A percentile compares a stretch with the other conserved stretches of the same genome.
Conservation (phyloP, 2,888 invertebrate species). For the Eilema griseolum region DNA sequence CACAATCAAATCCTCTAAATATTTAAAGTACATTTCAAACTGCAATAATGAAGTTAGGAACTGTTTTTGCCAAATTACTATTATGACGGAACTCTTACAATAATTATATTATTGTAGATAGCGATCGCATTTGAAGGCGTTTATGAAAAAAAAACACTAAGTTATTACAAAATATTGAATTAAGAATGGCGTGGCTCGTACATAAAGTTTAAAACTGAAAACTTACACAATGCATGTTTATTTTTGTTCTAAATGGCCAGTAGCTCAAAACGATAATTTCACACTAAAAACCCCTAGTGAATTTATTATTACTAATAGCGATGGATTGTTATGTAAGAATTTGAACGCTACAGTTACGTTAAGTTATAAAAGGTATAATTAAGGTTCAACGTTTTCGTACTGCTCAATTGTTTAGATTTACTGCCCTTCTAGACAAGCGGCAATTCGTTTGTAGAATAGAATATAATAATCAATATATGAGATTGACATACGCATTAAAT, state of each 20-base stretch:
- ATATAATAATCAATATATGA: too few relatives aligned
- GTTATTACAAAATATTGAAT: neutral
- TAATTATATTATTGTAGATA: neutral
- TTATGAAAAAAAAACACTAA: neutral
- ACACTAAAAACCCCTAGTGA: conserved; percentile 1
- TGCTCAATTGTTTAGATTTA: neutral
- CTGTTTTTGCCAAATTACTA: neutral
- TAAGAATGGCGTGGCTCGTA: neutral
- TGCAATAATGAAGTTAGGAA: neutral
- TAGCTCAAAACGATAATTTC: conserved; percentile 4
- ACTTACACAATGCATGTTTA: conserved; percentile 4
- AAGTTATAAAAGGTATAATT: neutral
- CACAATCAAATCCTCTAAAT: neutral
- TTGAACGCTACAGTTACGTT: neutral
- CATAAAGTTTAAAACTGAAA: neutral
- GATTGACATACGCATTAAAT: neutral
- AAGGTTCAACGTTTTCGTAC: neutral
- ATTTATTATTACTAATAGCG: conserved; percentile 1
- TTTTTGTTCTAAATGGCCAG: conserved; percentile 4
- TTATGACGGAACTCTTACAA: conserved; percentile 1
- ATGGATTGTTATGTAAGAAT: neutral
- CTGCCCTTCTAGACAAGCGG: neutral
- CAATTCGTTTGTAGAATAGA: too few relatives aligned
- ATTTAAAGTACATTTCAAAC: neutral
- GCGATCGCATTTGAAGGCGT: neutral